Percentiles rank a stretch among this genome's conserved stretches.
phyloP scores from a whole-genome alignment of 2,888 invertebrate species.

The Electrophaes corylata region DNA sequence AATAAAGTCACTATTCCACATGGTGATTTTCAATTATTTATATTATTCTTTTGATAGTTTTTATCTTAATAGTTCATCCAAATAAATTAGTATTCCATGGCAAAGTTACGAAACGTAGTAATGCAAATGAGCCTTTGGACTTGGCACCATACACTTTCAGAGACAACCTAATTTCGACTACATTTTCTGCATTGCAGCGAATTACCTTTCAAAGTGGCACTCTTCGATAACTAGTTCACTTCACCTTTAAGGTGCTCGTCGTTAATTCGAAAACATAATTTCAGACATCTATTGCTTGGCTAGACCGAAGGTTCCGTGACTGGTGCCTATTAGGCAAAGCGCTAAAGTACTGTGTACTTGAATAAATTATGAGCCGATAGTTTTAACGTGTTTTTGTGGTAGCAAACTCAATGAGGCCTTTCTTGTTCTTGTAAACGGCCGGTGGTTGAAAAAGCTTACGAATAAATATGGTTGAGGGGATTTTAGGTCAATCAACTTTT shows the following conservation, averaged over 20 bases:
- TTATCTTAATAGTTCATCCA: background rate
- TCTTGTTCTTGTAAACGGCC: constrained; percentile 14
- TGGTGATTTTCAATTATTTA: background rate
- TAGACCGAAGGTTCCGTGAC: constrained; percentile 33
- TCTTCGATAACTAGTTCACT: constrained; percentile 31
- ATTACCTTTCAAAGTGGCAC: constrained; percentile 31
- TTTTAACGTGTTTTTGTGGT: constrained; percentile 27
- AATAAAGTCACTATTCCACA: background rate
- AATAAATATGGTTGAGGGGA: constrained; percentile 4
- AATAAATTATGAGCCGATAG: constrained; percentile 35
- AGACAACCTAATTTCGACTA: constrained; percentile 24
- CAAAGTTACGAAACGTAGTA: background rate
- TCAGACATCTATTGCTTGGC: constrained; percentile 31
- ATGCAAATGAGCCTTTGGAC: constrained; percentile 7
- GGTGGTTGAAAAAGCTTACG: constrained; percentile 6
- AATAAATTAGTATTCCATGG: background rate
- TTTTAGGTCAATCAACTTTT: constrained; percentile 14
- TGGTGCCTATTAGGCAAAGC: constrained; percentile 32
- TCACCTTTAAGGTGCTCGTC: constrained; percentile 31
- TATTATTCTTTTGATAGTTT: background rate
- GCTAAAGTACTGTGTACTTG: constrained; percentile 34
- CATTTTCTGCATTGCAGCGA: constrained; percentile 35
- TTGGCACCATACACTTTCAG: constrained; percentile 6
- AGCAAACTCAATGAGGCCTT: constrained; percentile 20
- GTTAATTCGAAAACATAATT: constrained; percentile 38